These are phyloP conservation scores for Coracopsis vasa DNA, from an alignment of 2,113 vertebrate genomes.

Conservation along the genomic window DNA sequence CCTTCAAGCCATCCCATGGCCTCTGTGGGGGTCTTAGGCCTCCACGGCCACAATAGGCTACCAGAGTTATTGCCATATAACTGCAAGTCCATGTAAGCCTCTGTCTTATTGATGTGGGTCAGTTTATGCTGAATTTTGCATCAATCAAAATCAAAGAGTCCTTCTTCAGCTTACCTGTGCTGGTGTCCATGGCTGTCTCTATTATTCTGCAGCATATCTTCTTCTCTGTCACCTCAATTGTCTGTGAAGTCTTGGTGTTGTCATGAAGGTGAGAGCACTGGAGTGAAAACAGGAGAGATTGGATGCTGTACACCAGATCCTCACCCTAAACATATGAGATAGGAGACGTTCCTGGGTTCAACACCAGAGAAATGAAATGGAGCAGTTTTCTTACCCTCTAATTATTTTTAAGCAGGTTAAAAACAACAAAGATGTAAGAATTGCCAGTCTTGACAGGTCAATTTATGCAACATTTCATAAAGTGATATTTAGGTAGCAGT, in stretches of 20 bases:
- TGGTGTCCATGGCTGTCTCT: background rate
- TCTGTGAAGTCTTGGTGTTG: background rate
- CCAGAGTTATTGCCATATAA: background rate
- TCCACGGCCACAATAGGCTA: background rate
- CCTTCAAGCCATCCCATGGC: background rate
- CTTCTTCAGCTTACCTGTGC: background rate
- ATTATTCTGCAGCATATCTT: background rate
- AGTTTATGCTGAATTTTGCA: background rate
- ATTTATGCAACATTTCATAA: background rate
- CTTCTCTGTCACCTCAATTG: rapidly evolving
- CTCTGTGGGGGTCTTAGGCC: background rate
- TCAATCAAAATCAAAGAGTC: background rate
- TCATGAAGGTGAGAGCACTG: background rate
- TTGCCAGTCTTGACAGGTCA: background rate
- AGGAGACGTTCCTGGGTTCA: background rate
- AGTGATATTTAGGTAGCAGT: background rate
- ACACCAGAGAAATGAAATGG: background rate
- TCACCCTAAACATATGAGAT: background rate
- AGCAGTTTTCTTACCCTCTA: background rate
- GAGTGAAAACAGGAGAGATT: background rate
- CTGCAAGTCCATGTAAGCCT: background rate
- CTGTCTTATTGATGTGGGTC: background rate
- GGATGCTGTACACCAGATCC: background rate
- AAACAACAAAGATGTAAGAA: background rate
- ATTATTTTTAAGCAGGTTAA: background rate